Evolutionary conservation across 1,140 invertebrate genomes (phyloP), one percentile per base, ranked within the genome.

Genomic region (Arion vulgaris): DNA sequence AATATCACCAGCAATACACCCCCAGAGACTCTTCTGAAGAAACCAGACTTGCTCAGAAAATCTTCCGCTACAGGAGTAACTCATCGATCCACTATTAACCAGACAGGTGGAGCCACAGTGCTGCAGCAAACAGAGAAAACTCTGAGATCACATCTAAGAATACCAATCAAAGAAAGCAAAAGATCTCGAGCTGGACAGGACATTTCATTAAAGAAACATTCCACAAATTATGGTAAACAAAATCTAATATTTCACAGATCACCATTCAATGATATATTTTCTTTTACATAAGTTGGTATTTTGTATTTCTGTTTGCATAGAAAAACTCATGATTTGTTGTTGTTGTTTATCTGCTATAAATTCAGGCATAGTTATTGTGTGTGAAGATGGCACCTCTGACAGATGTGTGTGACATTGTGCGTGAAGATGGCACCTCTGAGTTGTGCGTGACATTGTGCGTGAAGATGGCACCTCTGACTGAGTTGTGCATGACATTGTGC

Each of bases 21-120:
- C 17, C 38, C 36, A 45, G 39, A 74, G 39, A 80, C 85, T 23
- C 79, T 83, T 23, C 78, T 81, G n/a, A 87, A 85, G 68, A 84
- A 82, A 36, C 85, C 86, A 39, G 84, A 86, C 78, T 73, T 88
- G 32, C 82, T 86, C 5, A 83, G 76, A 32, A 82, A 78, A 41
- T 82, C 82, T 28, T 83, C 85, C 51, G 71, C 39, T n/a, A 38
- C 36, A 9, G 23, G 19, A 26, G 34, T 28, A 34, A 17, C 26
- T 62, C 23, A 36, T 0, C 26, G 23, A 69, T 23, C 23, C 17
- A n/a, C 0, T 41, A 83, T 49, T 36, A 73, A 41, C 71, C 62
- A 69, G 51, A 73, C 38, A 79, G 83, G 77, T 73, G 79, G 72
- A 2, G 28, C 28, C 28, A 13, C 74, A 26, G 19, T 36, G 9